phyloP scores from a whole-genome alignment of 2,113 vertebrate species.

The Apodemus sylvaticus region DNA sequence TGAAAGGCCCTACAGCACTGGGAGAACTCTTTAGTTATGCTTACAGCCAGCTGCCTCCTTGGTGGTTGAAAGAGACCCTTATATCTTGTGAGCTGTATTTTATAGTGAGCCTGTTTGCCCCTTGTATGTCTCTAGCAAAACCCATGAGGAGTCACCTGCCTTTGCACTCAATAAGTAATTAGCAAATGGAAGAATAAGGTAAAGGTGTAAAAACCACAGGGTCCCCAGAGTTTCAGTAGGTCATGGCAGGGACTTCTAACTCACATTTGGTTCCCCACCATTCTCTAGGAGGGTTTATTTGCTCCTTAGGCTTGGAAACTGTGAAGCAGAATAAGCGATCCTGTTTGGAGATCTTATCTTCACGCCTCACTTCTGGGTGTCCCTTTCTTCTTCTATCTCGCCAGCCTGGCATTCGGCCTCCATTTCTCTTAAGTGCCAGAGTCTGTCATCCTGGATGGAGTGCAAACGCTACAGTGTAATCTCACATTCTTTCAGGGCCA shows the following conservation, averaged over 20 bases:
- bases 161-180: neutral
- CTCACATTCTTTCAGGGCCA: constrained; percentile 65
- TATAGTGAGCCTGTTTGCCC: neutral
- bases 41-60: neutral
- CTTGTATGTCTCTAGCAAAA: constrained; percentile 11
- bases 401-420: constrained; percentile 37
- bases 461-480: constrained; percentile 66
- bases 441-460: constrained; percentile 42
- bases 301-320: constrained; percentile 25
- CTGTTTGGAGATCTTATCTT: constrained; percentile 78
- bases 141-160: neutral
- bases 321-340: neutral
- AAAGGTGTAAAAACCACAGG: neutral
- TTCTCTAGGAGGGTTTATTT: constrained; percentile 44
- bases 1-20: neutral
- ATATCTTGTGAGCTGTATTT: neutral
- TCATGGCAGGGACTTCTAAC: constrained; percentile 12
- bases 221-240: neutral
- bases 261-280: neutral
- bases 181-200: neutral
- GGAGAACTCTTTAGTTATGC: neutral
- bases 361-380: neutral
- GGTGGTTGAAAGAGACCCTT: neutral
- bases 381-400: constrained; percentile 34
- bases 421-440: constrained; percentile 29